Percentiles rank a stretch among this genome's conserved stretches.
These are phyloP conservation scores for Agrochola lota DNA, from an alignment of 2,888 invertebrate species.

Conservation along the genomic window DNA sequence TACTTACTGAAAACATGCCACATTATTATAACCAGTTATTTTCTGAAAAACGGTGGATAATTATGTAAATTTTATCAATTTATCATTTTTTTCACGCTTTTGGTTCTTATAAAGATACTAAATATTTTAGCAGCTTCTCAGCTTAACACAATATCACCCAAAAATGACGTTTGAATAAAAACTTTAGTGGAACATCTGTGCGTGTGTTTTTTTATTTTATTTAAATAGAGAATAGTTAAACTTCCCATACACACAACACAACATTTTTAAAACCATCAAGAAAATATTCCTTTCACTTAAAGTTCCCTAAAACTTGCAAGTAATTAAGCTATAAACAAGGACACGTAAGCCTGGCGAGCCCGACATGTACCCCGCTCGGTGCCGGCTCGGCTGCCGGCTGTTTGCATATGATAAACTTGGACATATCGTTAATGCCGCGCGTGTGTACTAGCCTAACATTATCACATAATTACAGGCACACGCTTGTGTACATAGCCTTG, in stretches of 20 bases:
- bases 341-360: not conserved
- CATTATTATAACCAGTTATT: not conserved
- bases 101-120: not conserved
- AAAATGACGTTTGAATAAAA: not conserved
- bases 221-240: not conserved
- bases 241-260: not conserved
- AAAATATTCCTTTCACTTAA: conserved; percentile 5
- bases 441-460: conserved; percentile 58
- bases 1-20: not conserved
- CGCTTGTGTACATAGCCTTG: conserved; percentile 10
- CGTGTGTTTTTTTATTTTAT: not conserved
- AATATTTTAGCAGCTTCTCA: conserved; percentile 22
- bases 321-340: conserved; percentile 45
- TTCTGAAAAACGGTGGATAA: conserved; percentile 3
- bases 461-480: conserved; percentile 56
- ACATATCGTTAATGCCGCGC: conserved; percentile 28
- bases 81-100: conserved; percentile 33
- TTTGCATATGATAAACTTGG: conserved; percentile 64
- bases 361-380: not conserved
- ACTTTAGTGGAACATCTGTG: not conserved
- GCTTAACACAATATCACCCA: not conserved
- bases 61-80: conserved; percentile 13
- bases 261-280: not conserved
- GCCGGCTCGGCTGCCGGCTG: conserved; percentile 29
- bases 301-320: conserved; percentile 9